phyloP scores from a whole-genome alignment of 2,888 invertebrate species.

The Drosophila affinis region DNA sequence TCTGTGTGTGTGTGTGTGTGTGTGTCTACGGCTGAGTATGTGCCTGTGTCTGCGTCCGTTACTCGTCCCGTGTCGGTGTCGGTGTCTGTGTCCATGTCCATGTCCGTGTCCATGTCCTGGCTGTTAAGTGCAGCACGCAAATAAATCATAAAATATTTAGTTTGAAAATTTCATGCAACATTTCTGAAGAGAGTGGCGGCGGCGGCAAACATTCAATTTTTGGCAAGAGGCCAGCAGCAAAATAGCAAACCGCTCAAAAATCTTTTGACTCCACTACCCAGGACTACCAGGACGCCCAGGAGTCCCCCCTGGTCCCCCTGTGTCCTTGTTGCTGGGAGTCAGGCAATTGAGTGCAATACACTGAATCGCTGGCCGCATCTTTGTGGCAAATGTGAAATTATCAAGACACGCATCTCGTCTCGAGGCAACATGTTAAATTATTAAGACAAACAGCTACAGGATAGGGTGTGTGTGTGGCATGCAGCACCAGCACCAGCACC shows the following conservation, averaged over 20 bases:
- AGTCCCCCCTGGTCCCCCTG: no score
- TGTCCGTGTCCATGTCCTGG: slow-evolving; percentile 33
- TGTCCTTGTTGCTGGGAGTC: neutral
- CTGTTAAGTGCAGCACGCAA: slow-evolving; percentile 54
- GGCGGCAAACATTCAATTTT: slow-evolving; percentile 27
- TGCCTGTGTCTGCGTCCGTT: neutral
- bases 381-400: slow-evolving; percentile 26
- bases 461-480: neutral
- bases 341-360: slow-evolving; percentile 29
- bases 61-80: neutral
- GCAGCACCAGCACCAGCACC: neutral
- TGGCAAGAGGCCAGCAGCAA: slow-evolving; percentile 20
- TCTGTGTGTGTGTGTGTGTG: slow-evolving; percentile 2
- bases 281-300: neutral
- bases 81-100: slow-evolving; percentile 3
- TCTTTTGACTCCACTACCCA: neutral
- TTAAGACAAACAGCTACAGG: slow-evolving; percentile 11
- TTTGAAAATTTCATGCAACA: slow-evolving; percentile 44
- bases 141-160: slow-evolving; percentile 55
- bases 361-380: slow-evolving; percentile 12
- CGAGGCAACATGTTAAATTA: slow-evolving; percentile 28
- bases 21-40: neutral
- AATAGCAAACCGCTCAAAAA: slow-evolving; percentile 5
- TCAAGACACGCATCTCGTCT: slow-evolving; percentile 20
- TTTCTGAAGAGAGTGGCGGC: slow-evolving; percentile 15